Base-by-base conservation (phyloP, 2,113 vertebrate genomes). In the Pedionomus torquatus region DNA sequence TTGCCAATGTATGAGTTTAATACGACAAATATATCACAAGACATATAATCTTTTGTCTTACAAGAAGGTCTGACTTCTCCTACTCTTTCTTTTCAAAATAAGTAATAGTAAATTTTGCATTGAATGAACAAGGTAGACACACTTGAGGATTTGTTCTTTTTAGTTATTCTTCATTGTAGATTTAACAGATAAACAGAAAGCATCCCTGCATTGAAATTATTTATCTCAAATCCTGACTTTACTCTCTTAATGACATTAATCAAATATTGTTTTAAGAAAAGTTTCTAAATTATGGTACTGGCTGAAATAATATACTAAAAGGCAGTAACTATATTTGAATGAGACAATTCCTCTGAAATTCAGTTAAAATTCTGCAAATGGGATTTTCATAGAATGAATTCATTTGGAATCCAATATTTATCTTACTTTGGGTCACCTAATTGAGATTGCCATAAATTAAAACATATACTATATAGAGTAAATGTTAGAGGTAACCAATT, bases 371-470 rank as follows among this genome's bases (percentile, higher is more conserved):
- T 7, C 55, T 75, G 23, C 3, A 95, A 90, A 84, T 76, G 13
- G 28, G 43, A 91, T 91, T 78, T 81, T 15, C 26, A 72, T 35
- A 60, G 4, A 5, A 13, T 79, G 60, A 75, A 49, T 80, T 96
- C 3, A 63, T 91, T 90, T 90, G 25, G 11, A 91, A 95, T 83
- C 4, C 25, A 93, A 60, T 6, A 69, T 87, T 69, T 80, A 9
- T 83, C 35, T 85, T 94, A 93, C 78, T 39, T 41, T 90, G 28
- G 11, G 24, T 82, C 10, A 90, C 84, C 87, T 91, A 90, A 54
- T 49, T 84, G 58, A 93, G 70, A 93, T 75, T 88, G 10, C 5
- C 48, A 74, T 94, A 94, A 97, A 84, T 90, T 82, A 88, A 87
- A 95, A 83, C 26, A 63, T n/a, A 57, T 74, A 35, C 5, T 61